Percentiles rank a stretch among this genome's conserved stretches.
Conservation (phyloP, 2,113 vertebrate genomes). For the Ivindomyrus marchei region DNA sequence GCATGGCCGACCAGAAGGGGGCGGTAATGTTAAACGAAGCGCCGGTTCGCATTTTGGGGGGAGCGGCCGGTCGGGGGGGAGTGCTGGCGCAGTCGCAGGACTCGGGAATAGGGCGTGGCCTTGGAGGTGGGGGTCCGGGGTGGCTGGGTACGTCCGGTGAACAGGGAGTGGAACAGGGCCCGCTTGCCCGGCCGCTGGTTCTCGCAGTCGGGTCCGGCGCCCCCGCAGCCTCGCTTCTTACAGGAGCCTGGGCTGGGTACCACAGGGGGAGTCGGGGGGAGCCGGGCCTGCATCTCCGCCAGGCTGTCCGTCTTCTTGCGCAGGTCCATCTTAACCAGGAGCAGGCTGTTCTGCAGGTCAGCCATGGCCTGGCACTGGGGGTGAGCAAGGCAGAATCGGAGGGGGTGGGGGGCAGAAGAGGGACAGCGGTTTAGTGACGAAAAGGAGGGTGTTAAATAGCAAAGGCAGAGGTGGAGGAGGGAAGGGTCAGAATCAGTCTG, state of each 20-base stretch:
- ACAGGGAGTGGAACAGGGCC: conserved; percentile 71
- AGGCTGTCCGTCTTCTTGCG: conserved; percentile 73
- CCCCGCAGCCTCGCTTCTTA: conserved; percentile 68
- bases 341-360: conserved; percentile 86
- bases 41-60: conserved; percentile 46
- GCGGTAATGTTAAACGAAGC: conserved; percentile 52
- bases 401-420: neutral
- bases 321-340: conserved; percentile 81
- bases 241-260: conserved; percentile 51
- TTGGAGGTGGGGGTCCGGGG: conserved; percentile 35
- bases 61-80: conserved; percentile 57
- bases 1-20: conserved; percentile 77
- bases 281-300: conserved; percentile 55
- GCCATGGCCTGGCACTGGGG: conserved; percentile 82
- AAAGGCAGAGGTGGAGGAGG: neutral
- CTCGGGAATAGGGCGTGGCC: conserved; percentile 61
- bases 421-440: neutral
- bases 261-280: conserved; percentile 53
- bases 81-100: conserved; percentile 64
- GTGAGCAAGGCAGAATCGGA: neutral
- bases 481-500: neutral
- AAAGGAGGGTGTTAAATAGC: neutral
- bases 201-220: conserved; percentile 57
- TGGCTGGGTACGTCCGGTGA: conserved; percentile 49
- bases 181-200: conserved; percentile 80